Base-by-base conservation (phyloP, 2,888 invertebrate genomes). In the Plemyria rubiginata region DNA sequence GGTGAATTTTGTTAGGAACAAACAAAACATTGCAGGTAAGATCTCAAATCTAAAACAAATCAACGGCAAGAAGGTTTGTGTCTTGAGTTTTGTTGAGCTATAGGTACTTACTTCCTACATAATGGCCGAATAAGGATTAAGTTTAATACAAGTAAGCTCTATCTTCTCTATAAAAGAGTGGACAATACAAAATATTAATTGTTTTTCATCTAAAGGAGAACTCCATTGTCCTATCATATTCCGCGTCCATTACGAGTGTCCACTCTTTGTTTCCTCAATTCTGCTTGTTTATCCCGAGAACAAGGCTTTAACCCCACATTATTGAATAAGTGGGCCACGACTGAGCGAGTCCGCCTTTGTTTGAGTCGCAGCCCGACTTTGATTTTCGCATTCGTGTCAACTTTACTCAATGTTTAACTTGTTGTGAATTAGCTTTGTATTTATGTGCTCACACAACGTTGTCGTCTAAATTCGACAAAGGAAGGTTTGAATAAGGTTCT, bases 371-470 rank as follows among this genome's bases (percentile, higher is more conserved):
- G 66, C 56, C 54, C 52, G 63, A 71, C 70, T 73, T 74, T 76
- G 74, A 76, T 77, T 79, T 74, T 70, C 71, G 67, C 60, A 60
- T 71, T 72, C 67, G 70, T 71, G 70, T 74, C 73, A 72, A 73
- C 73, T 64, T 54, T 62, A 66, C 72, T 64, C 38, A 57, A 51
- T 69, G 68, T 72, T 70, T 74, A 70, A 70, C 60, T 74, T 71
- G 70, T 73, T 72, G 64, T 38, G 54, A 60, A 62, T 68, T 70
- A 59, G 68, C 72, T 71, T 71, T 73, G 73, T 62, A 13, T 22
- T 22, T 22, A 22, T 49, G 40, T 38, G 45, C 16, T 43, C 40
- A 28, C 38, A 38, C 40, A 53, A 48, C 56, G 51, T 48, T 60
- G 54, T 48, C 56, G 60, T 51, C 1, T 11, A 48, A 56, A 43